Evolutionary conservation across 2,888 invertebrate genomes (phyloP).

Genomic region (Xestia ashworthii): DNA sequence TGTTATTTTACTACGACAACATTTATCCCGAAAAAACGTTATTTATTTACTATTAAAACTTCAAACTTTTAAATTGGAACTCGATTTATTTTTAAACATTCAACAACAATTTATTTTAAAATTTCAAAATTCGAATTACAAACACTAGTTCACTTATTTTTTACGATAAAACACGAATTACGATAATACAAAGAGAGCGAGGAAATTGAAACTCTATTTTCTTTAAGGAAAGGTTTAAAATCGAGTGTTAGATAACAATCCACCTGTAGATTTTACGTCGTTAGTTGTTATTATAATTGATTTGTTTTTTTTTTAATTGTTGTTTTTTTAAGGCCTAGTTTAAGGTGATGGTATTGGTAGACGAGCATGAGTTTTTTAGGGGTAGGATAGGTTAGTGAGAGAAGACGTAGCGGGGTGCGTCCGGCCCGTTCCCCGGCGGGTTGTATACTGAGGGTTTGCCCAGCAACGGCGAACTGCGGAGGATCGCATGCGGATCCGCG

Average conservation of each 20-base stretch:
- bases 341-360: conserved; percentile 45
- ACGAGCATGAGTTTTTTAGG: conserved; percentile 50
- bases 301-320: conserved; percentile 36
- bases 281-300: conserved; percentile 40
- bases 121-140: conserved; percentile 50
- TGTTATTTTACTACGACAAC: conserved; percentile 14
- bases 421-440: conserved; percentile 61
- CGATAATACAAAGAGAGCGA: conserved; percentile 55
- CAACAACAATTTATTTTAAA: conserved; percentile 22
- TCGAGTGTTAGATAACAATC: conserved; percentile 56
- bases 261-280: conserved; percentile 72
- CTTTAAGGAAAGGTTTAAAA: conserved; percentile 61
- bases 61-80: conserved; percentile 30
- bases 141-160: conserved; percentile 52
- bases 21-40: conserved; percentile 1
- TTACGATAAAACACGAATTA: conserved; percentile 52
- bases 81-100: conserved; percentile 18
- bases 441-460: conserved; percentile 59
- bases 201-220: conserved; percentile 66
- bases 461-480: conserved; percentile 59
- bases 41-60: conserved; percentile 8
- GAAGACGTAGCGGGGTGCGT: conserved; percentile 51
- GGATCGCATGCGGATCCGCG: conserved; percentile 53
- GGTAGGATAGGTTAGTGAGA: conserved; percentile 56
- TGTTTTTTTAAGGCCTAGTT: conserved; percentile 29